These are phyloP conservation scores for Leucophenga varia DNA, from an alignment of 1,140 invertebrate species.

Conservation along the genomic window DNA sequence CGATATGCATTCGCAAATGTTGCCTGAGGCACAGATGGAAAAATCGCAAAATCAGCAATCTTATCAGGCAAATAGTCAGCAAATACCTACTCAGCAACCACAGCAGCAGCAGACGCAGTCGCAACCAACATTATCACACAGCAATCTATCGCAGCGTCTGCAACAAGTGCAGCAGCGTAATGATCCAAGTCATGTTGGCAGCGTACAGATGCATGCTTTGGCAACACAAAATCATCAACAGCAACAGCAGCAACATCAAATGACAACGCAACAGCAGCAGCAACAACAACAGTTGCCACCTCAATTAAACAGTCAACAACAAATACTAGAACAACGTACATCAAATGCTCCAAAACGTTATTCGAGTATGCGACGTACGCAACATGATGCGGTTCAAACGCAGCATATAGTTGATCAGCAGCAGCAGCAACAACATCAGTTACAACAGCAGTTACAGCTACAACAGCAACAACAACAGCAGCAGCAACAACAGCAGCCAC, in stretches of 20 bases:
- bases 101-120: slow-evolving; percentile 12
- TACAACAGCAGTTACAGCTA: slow-evolving; percentile 31
- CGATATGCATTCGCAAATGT: no score
- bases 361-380: slow-evolving; percentile 68
- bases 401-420: slow-evolving; percentile 33
- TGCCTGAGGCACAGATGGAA: no score
- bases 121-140: slow-evolving; percentile 1
- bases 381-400: slow-evolving; percentile 56
- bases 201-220: slow-evolving; percentile 51
- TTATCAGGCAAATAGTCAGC: slow-evolving; percentile 8
- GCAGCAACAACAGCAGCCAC: slow-evolving; percentile 15
- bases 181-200: slow-evolving; percentile 52
- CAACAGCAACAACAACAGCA: slow-evolving; percentile 39
- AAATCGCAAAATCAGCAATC: slow-evolving; percentile 8
- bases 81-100: slow-evolving; percentile 17
- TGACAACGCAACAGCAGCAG: slow-evolving; percentile 42
- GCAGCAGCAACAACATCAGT: slow-evolving; percentile 20
- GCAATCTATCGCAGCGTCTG: slow-evolving; percentile 44
- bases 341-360: slow-evolving; percentile 67
- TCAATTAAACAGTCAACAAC: slow-evolving; percentile 14
- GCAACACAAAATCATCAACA: slow-evolving; percentile 35
- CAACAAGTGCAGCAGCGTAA: slow-evolving; percentile 53
- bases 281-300: slow-evolving; percentile 56
- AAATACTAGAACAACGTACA: slow-evolving; percentile 56
- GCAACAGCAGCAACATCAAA: slow-evolving; percentile 32